Conservation (phyloP, 2,113 vertebrate species). For the Turdus rufiventris region DNA sequence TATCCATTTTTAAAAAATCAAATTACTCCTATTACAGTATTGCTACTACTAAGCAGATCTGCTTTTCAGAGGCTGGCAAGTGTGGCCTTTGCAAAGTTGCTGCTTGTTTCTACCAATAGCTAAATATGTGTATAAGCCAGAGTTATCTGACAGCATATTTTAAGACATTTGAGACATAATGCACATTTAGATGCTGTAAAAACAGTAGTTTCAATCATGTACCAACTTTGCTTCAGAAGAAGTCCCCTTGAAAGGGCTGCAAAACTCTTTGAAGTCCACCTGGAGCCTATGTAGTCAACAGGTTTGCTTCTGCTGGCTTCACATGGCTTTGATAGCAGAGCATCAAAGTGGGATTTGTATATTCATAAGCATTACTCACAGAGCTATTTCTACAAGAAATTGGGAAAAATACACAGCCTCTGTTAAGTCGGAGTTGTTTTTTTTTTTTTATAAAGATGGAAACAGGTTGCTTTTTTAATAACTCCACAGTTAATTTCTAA, state of each 20-base stretch:
- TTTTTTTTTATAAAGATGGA: not conserved
- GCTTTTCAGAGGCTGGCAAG: not conserved
- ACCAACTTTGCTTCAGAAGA: not conserved
- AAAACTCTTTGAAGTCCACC: not conserved
- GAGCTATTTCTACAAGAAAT: not conserved
- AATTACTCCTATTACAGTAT: not conserved
- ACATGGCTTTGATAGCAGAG: not conserved
- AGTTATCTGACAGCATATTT: not conserved
- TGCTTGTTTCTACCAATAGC: not conserved
- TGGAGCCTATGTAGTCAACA: not conserved
- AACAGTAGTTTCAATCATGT: not conserved
- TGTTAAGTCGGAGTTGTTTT: not conserved
- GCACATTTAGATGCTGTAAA: not conserved
- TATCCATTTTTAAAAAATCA: not conserved
- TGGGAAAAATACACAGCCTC: not conserved
- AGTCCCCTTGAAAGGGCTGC: not conserved
- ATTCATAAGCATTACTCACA: not conserved
- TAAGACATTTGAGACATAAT: not conserved
- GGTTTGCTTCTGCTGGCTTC: not conserved
- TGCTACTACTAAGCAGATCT: not conserved
- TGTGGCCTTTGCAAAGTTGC: not conserved
- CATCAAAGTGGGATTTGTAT: not conserved
- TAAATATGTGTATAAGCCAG: not conserved
- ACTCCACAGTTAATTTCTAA: not conserved
- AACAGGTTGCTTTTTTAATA: not conserved